These are phyloP conservation scores for Mus caroli DNA, from an alignment of 2,797 vertebrate genomes.

Conservation along the genomic window DNA sequence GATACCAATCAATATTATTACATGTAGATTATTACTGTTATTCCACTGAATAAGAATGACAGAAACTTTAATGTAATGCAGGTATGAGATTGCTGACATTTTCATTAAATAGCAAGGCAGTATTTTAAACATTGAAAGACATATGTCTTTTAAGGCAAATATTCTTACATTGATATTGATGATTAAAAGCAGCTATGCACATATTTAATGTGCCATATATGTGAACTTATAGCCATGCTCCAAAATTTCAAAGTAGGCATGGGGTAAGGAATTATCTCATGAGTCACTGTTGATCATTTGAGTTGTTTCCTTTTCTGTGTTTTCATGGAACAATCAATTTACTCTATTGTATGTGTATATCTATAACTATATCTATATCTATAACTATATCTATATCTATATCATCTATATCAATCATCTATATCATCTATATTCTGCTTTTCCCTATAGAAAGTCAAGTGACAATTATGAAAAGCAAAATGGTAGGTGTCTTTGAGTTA, in stretches of 20 bases:
- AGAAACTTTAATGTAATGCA: background rate
- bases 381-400: too few species aligned
- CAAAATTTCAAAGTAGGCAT: background rate
- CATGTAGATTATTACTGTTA: background rate
- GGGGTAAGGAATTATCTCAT: background rate
- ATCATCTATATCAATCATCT: too few species aligned
- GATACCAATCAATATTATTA: too few species aligned
- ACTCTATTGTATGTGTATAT: background rate
- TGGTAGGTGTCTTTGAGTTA: background rate
- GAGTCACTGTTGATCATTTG: background rate
- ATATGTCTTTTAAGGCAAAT: background rate
- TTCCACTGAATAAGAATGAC: background rate
- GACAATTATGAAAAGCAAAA: background rate
- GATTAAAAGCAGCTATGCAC: background rate
- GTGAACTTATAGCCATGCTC: background rate
- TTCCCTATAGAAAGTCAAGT: background rate
- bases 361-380: too few species aligned
- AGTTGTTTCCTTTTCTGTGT: slow-evolving; percentile 25
- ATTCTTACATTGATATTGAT: slow-evolving; percentile 7
- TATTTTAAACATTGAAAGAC: background rate
- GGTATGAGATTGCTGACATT: background rate
- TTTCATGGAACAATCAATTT: background rate
- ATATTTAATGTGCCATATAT: background rate
- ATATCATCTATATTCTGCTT: too few species aligned
- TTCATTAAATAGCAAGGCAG: background rate